A percentile compares a stretch with the other conserved stretches of the same genome.
Conservation (phyloP, 2,888 invertebrate species). For the Chrysopilus asiliformis region DNA sequence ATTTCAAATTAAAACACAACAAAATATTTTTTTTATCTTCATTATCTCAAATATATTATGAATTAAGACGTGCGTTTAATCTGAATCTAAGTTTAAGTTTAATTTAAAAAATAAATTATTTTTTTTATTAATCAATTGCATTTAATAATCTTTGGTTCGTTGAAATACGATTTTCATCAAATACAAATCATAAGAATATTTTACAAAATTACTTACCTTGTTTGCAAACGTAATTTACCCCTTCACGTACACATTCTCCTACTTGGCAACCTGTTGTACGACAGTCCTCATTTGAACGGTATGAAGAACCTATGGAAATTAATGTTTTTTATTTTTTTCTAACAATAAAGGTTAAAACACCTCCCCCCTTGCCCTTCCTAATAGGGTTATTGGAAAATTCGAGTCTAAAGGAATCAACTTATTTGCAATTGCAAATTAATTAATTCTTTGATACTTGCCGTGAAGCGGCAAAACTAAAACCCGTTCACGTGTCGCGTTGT, state of each 20-base stretch:
- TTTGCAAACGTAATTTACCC: conserved; percentile 57
- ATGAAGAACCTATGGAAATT: conserved; percentile 47
- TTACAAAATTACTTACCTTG: conserved; percentile 30
- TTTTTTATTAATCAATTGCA: background rate
- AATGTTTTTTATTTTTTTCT: too few relatives aligned
- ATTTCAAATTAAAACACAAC: background rate
- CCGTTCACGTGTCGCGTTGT: too few relatives aligned
- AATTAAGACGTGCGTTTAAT: background rate
- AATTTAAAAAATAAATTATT: background rate
- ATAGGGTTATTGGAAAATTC: too few relatives aligned
- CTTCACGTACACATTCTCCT: conserved; percentile 73
- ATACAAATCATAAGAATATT: too few relatives aligned
- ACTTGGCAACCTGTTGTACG: conserved; percentile 71
- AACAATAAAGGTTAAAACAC: too few relatives aligned
- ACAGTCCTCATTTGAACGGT: conserved; percentile 56
- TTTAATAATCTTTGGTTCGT: background rate
- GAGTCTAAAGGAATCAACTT: too few relatives aligned
- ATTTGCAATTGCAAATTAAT: too few relatives aligned
- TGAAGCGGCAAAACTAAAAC: too few relatives aligned
- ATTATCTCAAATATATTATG: background rate
- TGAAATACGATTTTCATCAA: too few relatives aligned
- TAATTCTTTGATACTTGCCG: too few relatives aligned
- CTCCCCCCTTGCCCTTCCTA: background rate
- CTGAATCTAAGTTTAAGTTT: background rate
- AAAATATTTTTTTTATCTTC: background rate